These are phyloP conservation scores for Melanogrammus aeglefinus DNA, from an alignment of 2,797 vertebrate species.

Conservation along the genomic window DNA sequence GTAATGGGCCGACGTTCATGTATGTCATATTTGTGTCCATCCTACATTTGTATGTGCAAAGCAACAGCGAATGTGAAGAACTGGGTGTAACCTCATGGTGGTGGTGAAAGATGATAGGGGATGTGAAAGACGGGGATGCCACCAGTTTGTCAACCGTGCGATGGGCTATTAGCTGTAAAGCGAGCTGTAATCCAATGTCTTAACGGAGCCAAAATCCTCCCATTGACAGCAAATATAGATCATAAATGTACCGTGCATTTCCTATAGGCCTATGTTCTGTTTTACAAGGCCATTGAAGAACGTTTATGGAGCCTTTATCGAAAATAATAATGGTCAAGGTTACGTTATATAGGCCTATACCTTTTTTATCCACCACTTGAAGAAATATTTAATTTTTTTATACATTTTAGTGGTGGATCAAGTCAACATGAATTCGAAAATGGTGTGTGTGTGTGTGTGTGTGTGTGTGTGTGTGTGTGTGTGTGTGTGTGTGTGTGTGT, in stretches of 20 bases:
- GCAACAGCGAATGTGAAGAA: background rate
- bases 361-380: no score
- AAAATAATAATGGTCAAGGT: no score
- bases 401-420: background rate
- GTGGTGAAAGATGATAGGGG: background rate
- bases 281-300: no score
- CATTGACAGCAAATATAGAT: background rate
- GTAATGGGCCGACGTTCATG: background rate
- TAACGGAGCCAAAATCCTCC: background rate
- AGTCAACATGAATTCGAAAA: background rate
- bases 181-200: background rate
- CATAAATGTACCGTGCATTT: no score
- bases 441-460: background rate
- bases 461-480: background rate
- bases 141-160: background rate
- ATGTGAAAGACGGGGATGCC: background rate
- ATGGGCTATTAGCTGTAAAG: background rate
- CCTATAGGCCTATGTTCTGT: no score
- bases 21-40: no score
- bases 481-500: constrained; percentile 12
- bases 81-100: background rate
- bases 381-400: background rate
- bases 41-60: background rate
- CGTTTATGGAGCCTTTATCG: no score
- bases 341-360: no score